A percentile compares a stretch with the other conserved stretches of the same genome.
phyloP scores from a whole-genome alignment of 2,113 vertebrate species.

The Anarrhichthys ocellatus region DNA sequence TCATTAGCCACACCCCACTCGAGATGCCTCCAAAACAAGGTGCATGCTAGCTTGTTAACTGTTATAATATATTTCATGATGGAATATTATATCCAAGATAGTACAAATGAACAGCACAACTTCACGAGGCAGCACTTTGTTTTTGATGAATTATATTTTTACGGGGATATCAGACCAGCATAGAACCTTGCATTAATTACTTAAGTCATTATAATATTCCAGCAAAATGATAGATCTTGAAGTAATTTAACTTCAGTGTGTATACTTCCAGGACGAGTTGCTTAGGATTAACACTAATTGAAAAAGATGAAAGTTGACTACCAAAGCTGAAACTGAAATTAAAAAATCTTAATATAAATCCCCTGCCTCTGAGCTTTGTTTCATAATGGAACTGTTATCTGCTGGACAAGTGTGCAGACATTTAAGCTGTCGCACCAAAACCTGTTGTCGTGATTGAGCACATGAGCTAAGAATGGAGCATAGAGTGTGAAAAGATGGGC shows the following conservation, averaged over 20 bases:
- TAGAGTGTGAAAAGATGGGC: background rate
- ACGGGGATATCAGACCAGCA: background rate
- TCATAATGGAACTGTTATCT: background rate
- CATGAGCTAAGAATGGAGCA: background rate
- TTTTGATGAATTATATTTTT: background rate
- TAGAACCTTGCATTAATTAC: background rate
- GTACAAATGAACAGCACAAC: background rate
- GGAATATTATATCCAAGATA: background rate
- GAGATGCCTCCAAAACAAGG: background rate
- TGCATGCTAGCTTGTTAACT: background rate
- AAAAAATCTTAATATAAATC: background rate
- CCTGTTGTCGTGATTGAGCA: background rate
- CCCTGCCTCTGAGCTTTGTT: constrained; percentile 4
- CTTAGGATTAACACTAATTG: background rate
- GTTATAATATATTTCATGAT: background rate
- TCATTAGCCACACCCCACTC: background rate
- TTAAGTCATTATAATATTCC: background rate
- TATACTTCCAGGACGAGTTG: background rate
- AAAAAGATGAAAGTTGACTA: constrained; percentile 5
- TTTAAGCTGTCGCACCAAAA: constrained; percentile 1
- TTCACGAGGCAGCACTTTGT: background rate
- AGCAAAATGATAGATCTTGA: background rate
- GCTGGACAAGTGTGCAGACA: background rate
- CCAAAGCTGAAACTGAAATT: constrained; percentile 2
- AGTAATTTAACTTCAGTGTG: background rate